Conservation (phyloP, 2,888 invertebrate species). For the Poecilus cupreus region DNA sequence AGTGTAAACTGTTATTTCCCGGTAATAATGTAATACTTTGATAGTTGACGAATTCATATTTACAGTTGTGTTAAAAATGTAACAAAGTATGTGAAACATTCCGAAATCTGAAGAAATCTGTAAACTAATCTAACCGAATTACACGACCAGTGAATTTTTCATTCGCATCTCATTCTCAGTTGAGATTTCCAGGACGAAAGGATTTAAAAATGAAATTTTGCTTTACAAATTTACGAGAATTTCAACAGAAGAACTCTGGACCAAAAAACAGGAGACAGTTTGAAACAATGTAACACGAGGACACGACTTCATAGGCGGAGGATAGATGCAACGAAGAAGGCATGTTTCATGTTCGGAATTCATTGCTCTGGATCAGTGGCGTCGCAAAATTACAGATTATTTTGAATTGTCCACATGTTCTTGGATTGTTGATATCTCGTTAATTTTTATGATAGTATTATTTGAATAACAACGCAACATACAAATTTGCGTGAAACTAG, state of each 20-base stretch:
- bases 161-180: background rate
- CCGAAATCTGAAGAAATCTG: constrained; percentile 6
- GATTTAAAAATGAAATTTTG: constrained; percentile 13
- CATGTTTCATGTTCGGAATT: background rate
- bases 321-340: background rate
- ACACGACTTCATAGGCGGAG: background rate
- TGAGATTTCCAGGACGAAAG: background rate
- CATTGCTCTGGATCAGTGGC: background rate
- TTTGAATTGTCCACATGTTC: too few species aligned
- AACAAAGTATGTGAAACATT: background rate
- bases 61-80: background rate
- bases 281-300: background rate
- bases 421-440: too few species aligned
- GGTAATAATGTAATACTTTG: too few species aligned
- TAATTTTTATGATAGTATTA: too few species aligned
- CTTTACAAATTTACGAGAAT: constrained; percentile 18
- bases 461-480: too few species aligned
- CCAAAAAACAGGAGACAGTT: background rate
- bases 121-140: background rate
- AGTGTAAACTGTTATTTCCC: too few species aligned
- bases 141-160: constrained; percentile 10
- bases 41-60: too few species aligned
- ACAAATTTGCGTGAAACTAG: too few species aligned
- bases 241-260: background rate
- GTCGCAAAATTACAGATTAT: too few species aligned